Percentiles rank a stretch among this genome's conserved stretches.
These are phyloP conservation scores for Semnornis frantzii DNA, from an alignment of 2,113 vertebrate genomes.

Conservation along the genomic window DNA sequence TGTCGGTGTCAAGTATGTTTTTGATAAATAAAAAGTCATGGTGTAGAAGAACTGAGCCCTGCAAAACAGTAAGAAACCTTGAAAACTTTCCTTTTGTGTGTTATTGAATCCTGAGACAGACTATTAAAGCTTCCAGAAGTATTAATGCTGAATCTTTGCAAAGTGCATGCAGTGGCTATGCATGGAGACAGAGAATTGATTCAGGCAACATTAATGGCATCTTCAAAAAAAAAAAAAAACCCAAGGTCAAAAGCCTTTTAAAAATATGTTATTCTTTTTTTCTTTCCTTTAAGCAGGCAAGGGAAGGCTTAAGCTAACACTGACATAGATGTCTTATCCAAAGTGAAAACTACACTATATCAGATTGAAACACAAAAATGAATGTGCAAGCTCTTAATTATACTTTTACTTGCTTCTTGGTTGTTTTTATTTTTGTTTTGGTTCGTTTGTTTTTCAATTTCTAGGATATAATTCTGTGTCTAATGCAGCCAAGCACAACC, in stretches of 20 bases:
- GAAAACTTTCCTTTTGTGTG: conserved; percentile 16
- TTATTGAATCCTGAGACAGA: neutral
- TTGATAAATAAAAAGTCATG: neutral
- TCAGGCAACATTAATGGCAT: neutral
- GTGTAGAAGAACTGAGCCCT: neutral
- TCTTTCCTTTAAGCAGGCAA: neutral
- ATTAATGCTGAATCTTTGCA: neutral
- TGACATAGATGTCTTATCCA: neutral
- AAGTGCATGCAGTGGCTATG: neutral
- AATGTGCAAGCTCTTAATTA: neutral
- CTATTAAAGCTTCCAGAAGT: neutral
- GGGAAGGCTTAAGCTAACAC: neutral
- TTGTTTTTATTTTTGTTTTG: no score
- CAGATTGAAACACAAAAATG: neutral
- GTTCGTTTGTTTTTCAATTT: neutral
- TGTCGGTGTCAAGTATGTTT: neutral
- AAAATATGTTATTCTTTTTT: neutral
- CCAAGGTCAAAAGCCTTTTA: neutral
- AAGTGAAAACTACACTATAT: neutral
- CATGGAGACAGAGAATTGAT: neutral
- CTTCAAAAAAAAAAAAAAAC: neutral
- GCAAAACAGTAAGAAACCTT: neutral
- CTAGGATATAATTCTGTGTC: neutral
- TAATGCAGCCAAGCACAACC: neutral
- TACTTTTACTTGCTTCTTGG: neutral